Base-by-base conservation (phyloP, 2,797 vertebrate species). In the Anguilla anguilla region DNA sequence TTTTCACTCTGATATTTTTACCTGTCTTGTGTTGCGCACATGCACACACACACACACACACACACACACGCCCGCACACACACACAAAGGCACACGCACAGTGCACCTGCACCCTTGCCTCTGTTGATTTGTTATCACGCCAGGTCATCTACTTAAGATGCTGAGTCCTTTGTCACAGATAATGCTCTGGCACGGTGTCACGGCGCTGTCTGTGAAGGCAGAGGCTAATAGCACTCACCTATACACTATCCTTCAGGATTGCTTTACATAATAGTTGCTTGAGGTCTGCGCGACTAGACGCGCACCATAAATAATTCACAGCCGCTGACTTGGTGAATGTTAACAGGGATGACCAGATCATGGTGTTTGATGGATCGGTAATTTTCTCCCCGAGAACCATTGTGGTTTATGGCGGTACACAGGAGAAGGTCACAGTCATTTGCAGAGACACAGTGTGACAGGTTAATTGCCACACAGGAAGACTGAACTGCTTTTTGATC, bases 291-390 rank as follows among this genome's bases (percentile, higher is more conserved):
- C 9, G 87, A 91, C 88, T 87, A 90, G 90, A 90, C 88, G 91
- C 81, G 85, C 87, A 90, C 94, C 91, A 92, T 96, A 89, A 93
- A 94, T 94, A 93, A 95, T 94, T 88, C 92, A 95, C 90, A 6
- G 89, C 88, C 84, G 81, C 90, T 74, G 91, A 92, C 93, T 93
- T 91, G 92, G 89, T 92, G 91, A 91, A 92, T 93, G 93, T 88
- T 93, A 92, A 94, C 92, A 89, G 85, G 28, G 87, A 90, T 59
- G 25, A 86, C 53, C 85, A 28, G 87, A 91, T 88, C 87, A 55
- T 87, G 39, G 35, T 6, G 57, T 69, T 19, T 88, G 85, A 84
- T 64, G 86, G 82, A 88, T 88, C 69, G 31, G 84, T 83, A 74
- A 74, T 67, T 86, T 88, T 87, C 43, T 74, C n/a, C 0, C n/a